phyloP scores from a whole-genome alignment of 1,140 invertebrate genomes.

The Matsumurasca onukii region DNA sequence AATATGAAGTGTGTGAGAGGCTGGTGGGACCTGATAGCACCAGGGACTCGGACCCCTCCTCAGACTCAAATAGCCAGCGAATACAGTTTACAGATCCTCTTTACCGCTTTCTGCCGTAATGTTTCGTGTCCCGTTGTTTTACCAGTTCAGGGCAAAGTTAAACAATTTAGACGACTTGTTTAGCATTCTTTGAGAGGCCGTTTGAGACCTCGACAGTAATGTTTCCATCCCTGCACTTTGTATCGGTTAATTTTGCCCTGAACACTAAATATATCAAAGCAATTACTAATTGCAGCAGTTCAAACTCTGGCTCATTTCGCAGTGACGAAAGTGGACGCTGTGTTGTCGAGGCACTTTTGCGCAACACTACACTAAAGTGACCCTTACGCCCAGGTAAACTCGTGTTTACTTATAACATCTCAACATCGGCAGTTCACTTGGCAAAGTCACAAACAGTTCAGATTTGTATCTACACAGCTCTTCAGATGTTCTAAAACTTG shows the following conservation, averaged over 20 bases:
- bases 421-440: neutral
- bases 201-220: too few relatives aligned
- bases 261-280: constrained; percentile 4
- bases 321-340: neutral
- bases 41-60: constrained; percentile 24
- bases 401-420: too few relatives aligned
- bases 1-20: constrained; percentile 30
- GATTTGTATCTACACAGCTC: constrained; percentile 2
- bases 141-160: constrained; percentile 27
- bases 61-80: constrained; percentile 34
- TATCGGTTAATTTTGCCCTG: constrained; percentile 31
- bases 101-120: neutral
- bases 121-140: neutral
- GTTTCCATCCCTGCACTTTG: too few relatives aligned
- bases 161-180: neutral
- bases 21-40: constrained; percentile 15
- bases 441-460: constrained; percentile 2
- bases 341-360: constrained; percentile 16
- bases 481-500: neutral
- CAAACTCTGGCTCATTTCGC: neutral
- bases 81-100: constrained; percentile 43
- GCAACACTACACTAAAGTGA: constrained; percentile 9
- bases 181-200: too few relatives aligned
- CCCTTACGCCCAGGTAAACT: constrained; percentile 4
- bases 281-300: neutral